Conservation (phyloP, 2,113 vertebrate genomes). For the Cariama cristata region DNA sequence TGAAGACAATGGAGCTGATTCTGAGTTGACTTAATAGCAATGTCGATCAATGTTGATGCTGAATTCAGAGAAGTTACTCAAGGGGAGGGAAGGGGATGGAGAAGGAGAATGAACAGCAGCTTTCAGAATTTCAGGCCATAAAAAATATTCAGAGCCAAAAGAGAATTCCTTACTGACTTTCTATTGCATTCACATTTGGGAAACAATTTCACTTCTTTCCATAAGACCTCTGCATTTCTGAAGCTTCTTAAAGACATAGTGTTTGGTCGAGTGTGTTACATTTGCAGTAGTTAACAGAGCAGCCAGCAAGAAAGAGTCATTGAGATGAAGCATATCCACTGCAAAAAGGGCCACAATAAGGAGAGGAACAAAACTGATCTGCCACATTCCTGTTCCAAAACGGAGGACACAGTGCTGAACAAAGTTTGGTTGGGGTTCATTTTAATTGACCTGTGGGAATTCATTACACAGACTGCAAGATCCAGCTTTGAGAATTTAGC, state of each 20-base stretch:
- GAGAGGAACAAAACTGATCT: not conserved
- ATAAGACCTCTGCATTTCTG: not conserved
- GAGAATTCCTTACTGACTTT: not conserved
- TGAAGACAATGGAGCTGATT: not conserved
- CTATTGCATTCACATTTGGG: not conserved
- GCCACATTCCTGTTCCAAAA: not conserved
- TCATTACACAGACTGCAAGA: not conserved
- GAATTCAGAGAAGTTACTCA: not conserved
- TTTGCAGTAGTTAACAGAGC: not conserved
- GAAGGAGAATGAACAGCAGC: not conserved
- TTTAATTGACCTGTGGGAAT: not conserved
- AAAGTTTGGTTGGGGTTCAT: not conserved
- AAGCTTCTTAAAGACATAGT: not conserved
- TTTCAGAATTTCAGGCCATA: constrained; percentile 2
- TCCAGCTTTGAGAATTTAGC: not conserved
- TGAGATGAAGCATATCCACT: not conserved
- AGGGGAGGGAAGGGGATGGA: not conserved
- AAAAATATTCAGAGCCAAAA: not conserved
- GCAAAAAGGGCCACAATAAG: not conserved
- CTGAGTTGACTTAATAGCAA: not conserved
- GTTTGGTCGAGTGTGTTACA: not conserved
- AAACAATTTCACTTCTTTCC: not conserved
- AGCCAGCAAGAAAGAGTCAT: not conserved
- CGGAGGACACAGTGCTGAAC: not conserved
- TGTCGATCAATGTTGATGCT: not conserved